A percentile compares a stretch with the other conserved stretches of the same genome.
phyloP scores from a whole-genome alignment of 1,140 invertebrate species.

The Drosophila lowei region DNA sequence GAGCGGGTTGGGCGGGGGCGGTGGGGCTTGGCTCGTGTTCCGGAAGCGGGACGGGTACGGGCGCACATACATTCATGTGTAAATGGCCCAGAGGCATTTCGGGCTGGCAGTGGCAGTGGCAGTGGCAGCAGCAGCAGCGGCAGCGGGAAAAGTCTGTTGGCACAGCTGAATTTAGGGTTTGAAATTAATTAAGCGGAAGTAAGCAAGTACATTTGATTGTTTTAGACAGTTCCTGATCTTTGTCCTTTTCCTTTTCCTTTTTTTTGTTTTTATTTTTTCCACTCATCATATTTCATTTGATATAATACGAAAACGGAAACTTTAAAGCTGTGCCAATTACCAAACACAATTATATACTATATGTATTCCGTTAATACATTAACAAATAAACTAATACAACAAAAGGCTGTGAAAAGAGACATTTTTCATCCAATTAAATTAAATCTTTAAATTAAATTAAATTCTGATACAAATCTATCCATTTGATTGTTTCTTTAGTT shows the following conservation, averaged over 20 bases:
- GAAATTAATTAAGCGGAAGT: slow-evolving; percentile 79
- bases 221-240: slow-evolving; percentile 71
- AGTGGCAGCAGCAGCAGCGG: slow-evolving; percentile 7
- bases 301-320: neutral
- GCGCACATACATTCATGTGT: slow-evolving; percentile 10
- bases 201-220: slow-evolving; percentile 76
- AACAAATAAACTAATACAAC: too few species aligned
- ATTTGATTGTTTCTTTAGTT: too few species aligned
- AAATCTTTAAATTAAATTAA: too few species aligned
- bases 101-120: slow-evolving; percentile 45
- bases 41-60: neutral
- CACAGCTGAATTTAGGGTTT: slow-evolving; percentile 71
- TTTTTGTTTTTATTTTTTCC: slow-evolving; percentile 1
- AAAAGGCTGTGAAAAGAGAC: too few species aligned
- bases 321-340: neutral
- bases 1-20: too few species aligned
- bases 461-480: too few species aligned
- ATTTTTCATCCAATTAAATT: too few species aligned
- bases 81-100: slow-evolving; percentile 31
- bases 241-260: slow-evolving; percentile 10
- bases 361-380: too few species aligned
- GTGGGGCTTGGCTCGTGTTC: slow-evolving; percentile 2
- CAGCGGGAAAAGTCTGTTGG: slow-evolving; percentile 51
- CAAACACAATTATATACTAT: too few species aligned
- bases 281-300: too few species aligned